Evolutionary conservation across 2,888 invertebrate genomes (phyloP), one percentile per base, ranked within the genome.

Genomic region (Mythimna loreyi): DNA sequence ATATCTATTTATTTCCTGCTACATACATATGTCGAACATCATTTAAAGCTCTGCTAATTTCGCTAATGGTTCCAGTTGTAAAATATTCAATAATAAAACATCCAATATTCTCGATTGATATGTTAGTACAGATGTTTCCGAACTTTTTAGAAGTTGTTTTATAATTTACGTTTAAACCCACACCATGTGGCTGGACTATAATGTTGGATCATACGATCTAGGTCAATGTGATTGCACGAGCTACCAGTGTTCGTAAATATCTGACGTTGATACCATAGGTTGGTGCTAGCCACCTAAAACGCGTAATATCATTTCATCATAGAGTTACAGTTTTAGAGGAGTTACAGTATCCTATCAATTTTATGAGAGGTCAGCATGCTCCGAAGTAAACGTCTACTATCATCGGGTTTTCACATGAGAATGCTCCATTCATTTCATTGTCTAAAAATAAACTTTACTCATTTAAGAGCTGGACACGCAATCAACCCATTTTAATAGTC

Each of bases 151-250:
- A 73, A 65, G 56, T 72, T 72, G 59, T 76, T 78, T 69, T 75
- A 52, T 74, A 75, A 80, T 74, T 74, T 75, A 79, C 70, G 30
- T 62, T 50, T 45, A 71, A 78, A 74, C 49, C 58, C 56, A 62
- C 61, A 82, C 69, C 82, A 85, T 78, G 67, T 78, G 81, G 76
- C 70, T 81, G 78, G 71, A 80, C 78, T 78, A 67, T 81, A 81
- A 78, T 78, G 57, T 72, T 50, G 66, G 74, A 76, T 72, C 72
- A 67, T 62, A 75, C 72, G 68, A 90, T 89, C 71, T 86, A 83
- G 92, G 92, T 89, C 92, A 91, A 85, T 90, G 90, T 85, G 87
- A 89, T 87, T 86, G 84, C 82, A 85, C 82, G 83, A 86, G 84
- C 82, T 85, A 86, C 80, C 81, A 81, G 81, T 74, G 82, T 81